phyloP scores from a whole-genome alignment of 2,888 invertebrate genomes.

The Neoascia interrupta region DNA sequence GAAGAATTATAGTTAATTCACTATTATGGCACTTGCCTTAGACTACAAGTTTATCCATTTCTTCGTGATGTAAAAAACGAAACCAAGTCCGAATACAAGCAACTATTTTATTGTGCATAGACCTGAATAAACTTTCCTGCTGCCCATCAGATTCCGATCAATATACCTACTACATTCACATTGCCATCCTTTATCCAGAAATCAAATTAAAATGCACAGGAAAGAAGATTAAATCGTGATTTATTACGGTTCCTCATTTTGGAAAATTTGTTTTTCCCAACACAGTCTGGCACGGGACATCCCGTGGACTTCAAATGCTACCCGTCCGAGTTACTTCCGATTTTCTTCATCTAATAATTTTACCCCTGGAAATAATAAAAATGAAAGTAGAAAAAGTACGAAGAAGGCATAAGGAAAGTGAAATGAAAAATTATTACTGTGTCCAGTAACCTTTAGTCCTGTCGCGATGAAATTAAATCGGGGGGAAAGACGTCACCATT shows the following conservation, averaged over 20 bases:
- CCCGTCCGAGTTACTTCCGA: conserved; percentile 48
- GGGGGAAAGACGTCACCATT: conserved; percentile 32
- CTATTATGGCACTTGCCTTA: too few relatives aligned
- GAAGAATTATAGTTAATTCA: too few relatives aligned
- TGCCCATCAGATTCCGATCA: conserved; percentile 40
- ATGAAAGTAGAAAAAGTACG: conserved; percentile 34
- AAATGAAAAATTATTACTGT: conserved; percentile 57
- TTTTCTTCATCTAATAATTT: conserved; percentile 60
- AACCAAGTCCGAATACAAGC: too few relatives aligned
- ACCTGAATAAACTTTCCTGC: too few relatives aligned
- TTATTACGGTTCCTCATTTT: conserved; percentile 61
- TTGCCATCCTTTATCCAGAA: conserved; percentile 27
- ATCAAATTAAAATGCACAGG: conserved; percentile 52
- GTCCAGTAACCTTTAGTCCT: conserved; percentile 40
- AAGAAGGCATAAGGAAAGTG: conserved; percentile 16
- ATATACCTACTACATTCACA: conserved; percentile 9
- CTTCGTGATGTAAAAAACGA: too few relatives aligned
- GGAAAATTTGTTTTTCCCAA: conserved; percentile 43
- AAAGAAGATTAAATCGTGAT: conserved; percentile 60
- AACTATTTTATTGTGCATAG: too few relatives aligned
- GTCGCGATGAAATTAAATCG: conserved; percentile 47
- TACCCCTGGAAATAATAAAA: conserved; percentile 31
- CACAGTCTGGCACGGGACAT: conserved; percentile 18
- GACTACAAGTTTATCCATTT: too few relatives aligned
- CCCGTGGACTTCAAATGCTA: too few relatives aligned